phyloP scores from a whole-genome alignment of 2,888 invertebrate species.

The Muschampia plurimacula region DNA sequence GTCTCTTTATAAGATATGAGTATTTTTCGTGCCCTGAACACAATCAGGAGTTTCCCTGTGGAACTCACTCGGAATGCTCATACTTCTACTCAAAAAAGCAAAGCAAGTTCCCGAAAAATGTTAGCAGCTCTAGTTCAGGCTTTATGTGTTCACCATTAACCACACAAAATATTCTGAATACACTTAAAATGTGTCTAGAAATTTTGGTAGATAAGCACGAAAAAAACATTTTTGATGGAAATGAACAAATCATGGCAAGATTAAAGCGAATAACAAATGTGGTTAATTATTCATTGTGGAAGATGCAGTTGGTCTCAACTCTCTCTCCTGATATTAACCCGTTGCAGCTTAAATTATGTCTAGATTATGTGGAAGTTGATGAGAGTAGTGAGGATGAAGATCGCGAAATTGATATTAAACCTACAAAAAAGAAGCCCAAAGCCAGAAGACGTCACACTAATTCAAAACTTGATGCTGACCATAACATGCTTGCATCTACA shows the following conservation, averaged over 20 bases:
- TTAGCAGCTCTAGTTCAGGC: conserved; percentile 66
- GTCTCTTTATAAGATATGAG: conserved; percentile 88
- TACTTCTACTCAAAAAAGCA: conserved; percentile 80
- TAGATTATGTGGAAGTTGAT: conserved; percentile 78
- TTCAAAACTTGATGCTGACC: conserved; percentile 70
- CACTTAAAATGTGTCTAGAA: conserved; percentile 84
- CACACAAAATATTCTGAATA: conserved; percentile 84
- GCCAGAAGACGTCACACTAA: conserved; percentile 66
- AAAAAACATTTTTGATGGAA: conserved; percentile 57
- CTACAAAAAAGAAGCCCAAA: conserved; percentile 71
- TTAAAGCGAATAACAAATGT: conserved; percentile 74
- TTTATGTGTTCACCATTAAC: conserved; percentile 87
- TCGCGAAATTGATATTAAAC: conserved; percentile 64
- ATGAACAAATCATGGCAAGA: conserved; percentile 58
- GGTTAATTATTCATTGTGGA: conserved; percentile 89
- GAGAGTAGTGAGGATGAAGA: conserved; percentile 81
- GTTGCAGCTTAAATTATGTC: conserved; percentile 70
- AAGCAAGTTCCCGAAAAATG: conserved; percentile 56
- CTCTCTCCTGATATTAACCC: conserved; percentile 79
- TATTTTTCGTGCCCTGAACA: conserved; percentile 85
- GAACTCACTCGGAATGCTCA: conserved; percentile 79
- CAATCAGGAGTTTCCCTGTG: conserved; percentile 73
- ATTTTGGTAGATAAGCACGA: conserved; percentile 66
- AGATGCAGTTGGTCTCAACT: conserved; percentile 88
- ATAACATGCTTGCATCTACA: conserved; percentile 70